Evolutionary conservation across 2,888 invertebrate species (phyloP).

Genomic region (Megamerina dolium): DNA sequence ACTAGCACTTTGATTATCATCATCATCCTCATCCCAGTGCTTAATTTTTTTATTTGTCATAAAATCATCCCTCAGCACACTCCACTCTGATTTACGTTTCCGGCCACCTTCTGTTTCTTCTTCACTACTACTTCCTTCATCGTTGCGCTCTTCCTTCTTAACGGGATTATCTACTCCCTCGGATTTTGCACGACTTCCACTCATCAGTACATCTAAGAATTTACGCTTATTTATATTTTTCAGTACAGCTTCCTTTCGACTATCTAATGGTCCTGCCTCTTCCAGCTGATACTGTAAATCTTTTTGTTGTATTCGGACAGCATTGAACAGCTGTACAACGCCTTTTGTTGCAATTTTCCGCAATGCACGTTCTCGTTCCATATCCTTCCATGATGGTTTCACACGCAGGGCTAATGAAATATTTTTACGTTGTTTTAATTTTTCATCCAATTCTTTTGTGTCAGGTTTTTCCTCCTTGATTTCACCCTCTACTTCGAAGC

Average conservation of each 20-base stretch:
- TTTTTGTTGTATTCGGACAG: conserved; percentile 79
- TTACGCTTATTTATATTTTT: conserved; percentile 66
- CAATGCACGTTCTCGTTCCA: conserved; percentile 69
- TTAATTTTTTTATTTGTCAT: conserved; percentile 85
- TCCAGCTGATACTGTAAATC: conserved; percentile 64
- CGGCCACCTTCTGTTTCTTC: conserved; percentile 17
- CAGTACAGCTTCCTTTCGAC: conserved; percentile 68
- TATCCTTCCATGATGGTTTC: conserved; percentile 71
- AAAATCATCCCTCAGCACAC: conserved; percentile 72
- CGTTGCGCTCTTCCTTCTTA: conserved; percentile 51
- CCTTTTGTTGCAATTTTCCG: conserved; percentile 85
- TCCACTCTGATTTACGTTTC: conserved; percentile 55
- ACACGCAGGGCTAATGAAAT: conserved; percentile 57
- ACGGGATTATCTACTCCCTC: conserved; percentile 50
- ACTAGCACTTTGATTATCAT: conserved; percentile 18
- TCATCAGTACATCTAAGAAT: conserved; percentile 75
- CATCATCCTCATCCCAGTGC: conserved; percentile 78
- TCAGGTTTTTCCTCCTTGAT: conserved; percentile 50
- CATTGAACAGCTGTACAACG: conserved; percentile 89
- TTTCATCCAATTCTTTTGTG: conserved; percentile 32
- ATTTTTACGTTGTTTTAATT: conserved; percentile 42
- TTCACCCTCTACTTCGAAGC: conserved; percentile 65
- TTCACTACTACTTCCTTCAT: conserved; percentile 50
- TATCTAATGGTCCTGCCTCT: conserved; percentile 67
- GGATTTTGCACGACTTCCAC: conserved; percentile 55